Conservation (phyloP, 2,888 invertebrate genomes). For the Arctia plantaginis region DNA sequence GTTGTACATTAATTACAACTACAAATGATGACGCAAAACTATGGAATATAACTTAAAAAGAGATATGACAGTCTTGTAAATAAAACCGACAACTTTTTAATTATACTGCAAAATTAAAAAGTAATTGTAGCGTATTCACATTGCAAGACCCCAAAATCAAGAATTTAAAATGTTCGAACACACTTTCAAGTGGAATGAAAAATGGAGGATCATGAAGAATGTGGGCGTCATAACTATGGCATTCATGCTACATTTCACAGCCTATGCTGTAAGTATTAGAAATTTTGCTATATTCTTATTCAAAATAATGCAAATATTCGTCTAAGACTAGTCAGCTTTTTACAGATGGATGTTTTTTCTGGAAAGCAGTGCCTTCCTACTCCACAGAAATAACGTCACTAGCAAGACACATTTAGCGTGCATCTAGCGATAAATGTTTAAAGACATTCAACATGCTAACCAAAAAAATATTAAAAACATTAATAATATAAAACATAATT, state of each 20-base stretch:
- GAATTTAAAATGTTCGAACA: not conserved
- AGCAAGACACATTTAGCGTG: no score
- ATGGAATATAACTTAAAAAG: not conserved
- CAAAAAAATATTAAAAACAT: no score
- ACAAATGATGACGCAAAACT: not conserved
- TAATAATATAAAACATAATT: no score
- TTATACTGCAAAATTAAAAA: not conserved
- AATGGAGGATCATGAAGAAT: slow-evolving; percentile 77
- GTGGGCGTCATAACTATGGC: slow-evolving; percentile 85
- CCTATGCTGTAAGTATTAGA: slow-evolving; percentile 62
- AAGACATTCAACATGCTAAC: no score
- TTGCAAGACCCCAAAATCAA: not conserved
- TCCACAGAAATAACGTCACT: no score
- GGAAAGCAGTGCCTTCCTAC: no score
- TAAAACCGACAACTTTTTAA: not conserved
- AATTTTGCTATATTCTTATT: not conserved
- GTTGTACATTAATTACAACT: not conserved
- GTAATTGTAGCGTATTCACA: not conserved
- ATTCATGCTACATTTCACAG: slow-evolving; percentile 89
- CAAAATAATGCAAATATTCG: not conserved
- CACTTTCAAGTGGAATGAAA: slow-evolving; percentile 57
- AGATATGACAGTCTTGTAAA: not conserved
- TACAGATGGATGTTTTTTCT: no score
- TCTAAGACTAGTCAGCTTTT: no score
- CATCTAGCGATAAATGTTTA: no score